Evolutionary conservation across 2,797 vertebrate genomes (phyloP).

Genomic region (Anableps anableps): DNA sequence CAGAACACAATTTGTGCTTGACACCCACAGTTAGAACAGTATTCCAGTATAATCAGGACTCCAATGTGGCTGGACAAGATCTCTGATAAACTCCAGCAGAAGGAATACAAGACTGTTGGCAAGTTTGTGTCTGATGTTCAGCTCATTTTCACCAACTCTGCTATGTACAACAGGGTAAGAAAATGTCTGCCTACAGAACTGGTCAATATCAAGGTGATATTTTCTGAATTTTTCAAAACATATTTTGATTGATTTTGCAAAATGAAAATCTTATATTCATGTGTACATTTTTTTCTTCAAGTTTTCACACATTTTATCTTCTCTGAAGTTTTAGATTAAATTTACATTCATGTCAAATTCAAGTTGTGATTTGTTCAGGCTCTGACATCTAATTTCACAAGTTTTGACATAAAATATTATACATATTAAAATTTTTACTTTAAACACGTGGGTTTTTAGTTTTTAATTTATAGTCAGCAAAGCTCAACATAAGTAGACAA

Average conservation of each 20-base stretch:
- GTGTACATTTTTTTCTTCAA: no score
- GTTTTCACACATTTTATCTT: neutral
- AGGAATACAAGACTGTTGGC: constrained; percentile 38
- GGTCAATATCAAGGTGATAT: neutral
- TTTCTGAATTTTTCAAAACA: neutral
- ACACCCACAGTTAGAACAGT: constrained; percentile 33
- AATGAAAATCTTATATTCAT: neutral
- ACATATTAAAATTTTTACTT: no score
- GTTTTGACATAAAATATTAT: neutral
- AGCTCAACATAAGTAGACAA: neutral
- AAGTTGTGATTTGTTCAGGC: neutral
- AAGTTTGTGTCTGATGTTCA: constrained; percentile 61
- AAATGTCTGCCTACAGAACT: neutral
- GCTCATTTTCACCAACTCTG: constrained; percentile 60
- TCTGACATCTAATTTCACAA: neutral
- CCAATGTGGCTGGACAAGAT: constrained; percentile 55
- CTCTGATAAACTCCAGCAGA: constrained; percentile 45
- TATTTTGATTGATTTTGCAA: neutral
- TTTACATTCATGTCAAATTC: neutral
- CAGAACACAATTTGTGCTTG: neutral
- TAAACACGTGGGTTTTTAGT: no score
- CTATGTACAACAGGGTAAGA: constrained; percentile 53
- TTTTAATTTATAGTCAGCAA: no score
- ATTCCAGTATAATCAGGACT: constrained; percentile 27
- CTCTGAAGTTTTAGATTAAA: neutral